Evolutionary conservation across 2,797 vertebrate species (phyloP).

Genomic region (Acanthornis magna): DNA sequence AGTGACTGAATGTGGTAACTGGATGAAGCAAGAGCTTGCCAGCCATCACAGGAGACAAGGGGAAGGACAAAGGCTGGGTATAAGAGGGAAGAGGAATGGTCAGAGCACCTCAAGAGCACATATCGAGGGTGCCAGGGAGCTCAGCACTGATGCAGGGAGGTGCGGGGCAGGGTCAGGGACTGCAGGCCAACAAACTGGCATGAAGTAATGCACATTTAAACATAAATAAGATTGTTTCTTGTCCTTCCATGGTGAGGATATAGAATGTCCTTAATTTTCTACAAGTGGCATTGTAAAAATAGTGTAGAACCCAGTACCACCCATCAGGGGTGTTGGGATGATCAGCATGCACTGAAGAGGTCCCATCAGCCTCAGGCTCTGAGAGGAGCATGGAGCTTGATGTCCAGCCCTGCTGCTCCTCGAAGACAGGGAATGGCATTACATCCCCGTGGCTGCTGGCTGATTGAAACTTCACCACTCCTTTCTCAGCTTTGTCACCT

Average conservation of each 20-base stretch:
- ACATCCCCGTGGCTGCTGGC: accelerated
- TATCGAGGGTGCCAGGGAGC: not conserved
- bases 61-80: not conserved
- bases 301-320: not conserved
- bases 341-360: not conserved
- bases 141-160: not conserved
- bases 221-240: not conserved
- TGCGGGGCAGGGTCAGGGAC: not conserved
- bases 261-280: not conserved
- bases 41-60: not conserved
- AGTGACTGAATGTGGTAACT: not conserved
- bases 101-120: not conserved
- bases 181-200: not conserved
- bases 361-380: not conserved
- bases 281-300: not conserved
- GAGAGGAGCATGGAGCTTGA: not conserved
- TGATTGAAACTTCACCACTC: not conserved
- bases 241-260: not conserved
- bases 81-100: not conserved
- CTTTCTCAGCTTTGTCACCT: not conserved
- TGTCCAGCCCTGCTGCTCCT: not conserved
- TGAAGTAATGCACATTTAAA: not conserved
- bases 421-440: not conserved
- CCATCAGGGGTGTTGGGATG: not conserved
- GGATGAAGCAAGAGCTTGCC: not conserved